Evolutionary conservation across 2,113 vertebrate species (phyloP), one percentile per base, ranked within the genome.

Genomic region (Entomyzon cyanotis): DNA sequence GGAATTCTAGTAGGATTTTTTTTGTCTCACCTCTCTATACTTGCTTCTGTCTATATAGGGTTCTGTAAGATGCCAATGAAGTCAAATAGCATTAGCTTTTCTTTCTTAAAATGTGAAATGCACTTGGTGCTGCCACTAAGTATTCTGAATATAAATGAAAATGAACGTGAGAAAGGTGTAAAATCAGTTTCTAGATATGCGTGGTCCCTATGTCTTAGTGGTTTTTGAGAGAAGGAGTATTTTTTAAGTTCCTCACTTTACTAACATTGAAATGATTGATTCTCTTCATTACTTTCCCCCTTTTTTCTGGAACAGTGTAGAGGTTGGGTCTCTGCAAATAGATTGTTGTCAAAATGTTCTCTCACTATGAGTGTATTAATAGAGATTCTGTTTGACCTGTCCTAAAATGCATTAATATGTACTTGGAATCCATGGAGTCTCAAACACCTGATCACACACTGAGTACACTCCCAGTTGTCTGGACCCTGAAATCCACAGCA

Each of bases 381-480:
- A 85, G 37, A 67, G 11, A 10, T 71, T 27, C 18, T 33, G 6
- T 46, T 7, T 1, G 19, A 56, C 7, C 3, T 14, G 1, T 52
- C 25, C 12, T 77, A 62, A 73, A 65, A 41, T 0, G 1, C n/a
- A 8, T 49, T 70, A 55, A 49, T 22, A 83, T 0, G 0, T 21
- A 30, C 13, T 44, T 53, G 24, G 13, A 31, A 49, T 49, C 5
- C 7, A 15, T 10, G n/a, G 24, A 46, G 28, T 79, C 39, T 74
- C 2, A 1, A 82, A 8, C 10, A 35, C 31, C 5, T 76, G 18
- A 17, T 47, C 30, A 76, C 18, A 52, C 5, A 24, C 7, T 7
- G 18, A 4, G 3, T 52, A 27, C 8, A 24, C 15, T 67, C 11
- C 5, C 39, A 60, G 7, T 35, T 50, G 4, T 35, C 44, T 59